Evolutionary conservation across 2,888 invertebrate genomes (phyloP).

Genomic region (Cataglyphis rosenhaueri): DNA sequence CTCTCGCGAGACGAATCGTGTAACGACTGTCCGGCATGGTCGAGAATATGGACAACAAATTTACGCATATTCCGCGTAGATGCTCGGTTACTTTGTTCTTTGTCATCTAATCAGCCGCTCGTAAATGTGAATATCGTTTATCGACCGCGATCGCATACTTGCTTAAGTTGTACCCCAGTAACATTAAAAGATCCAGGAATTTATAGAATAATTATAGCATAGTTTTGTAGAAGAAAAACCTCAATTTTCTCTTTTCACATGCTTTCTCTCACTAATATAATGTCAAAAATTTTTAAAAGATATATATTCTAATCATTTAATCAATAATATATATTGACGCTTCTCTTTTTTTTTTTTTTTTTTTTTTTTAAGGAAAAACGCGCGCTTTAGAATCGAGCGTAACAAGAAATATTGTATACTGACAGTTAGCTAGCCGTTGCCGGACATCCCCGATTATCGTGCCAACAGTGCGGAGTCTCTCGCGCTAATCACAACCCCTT

Average conservation of each 20-base stretch:
- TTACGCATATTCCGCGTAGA: conserved; percentile 27
- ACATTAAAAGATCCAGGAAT: conserved; percentile 11
- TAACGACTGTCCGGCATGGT: conserved; percentile 1
- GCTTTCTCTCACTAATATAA: background rate
- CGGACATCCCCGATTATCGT: conserved; percentile 46
- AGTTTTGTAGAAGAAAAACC: background rate
- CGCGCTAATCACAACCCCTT: conserved; percentile 68
- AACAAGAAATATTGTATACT: conserved; percentile 40
- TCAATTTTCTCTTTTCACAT: conserved; percentile 5
- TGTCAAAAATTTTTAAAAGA: background rate
- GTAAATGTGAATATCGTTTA: conserved; percentile 26
- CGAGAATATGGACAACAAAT: conserved; percentile 29
- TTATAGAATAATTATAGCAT: too few relatives aligned
- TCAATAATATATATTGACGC: background rate
- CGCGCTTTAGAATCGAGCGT: conserved; percentile 3
- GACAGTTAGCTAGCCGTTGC: background rate
- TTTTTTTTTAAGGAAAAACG: background rate
- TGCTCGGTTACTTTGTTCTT: conserved; percentile 19
- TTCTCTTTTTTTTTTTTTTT: background rate
- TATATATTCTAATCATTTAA: background rate
- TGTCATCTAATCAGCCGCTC: conserved; percentile 43
- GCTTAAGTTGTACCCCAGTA: background rate
- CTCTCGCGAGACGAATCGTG: conserved; percentile 18
- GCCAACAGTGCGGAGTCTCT: conserved; percentile 41
- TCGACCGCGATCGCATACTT: conserved; percentile 9